Evolutionary conservation across 2,113 vertebrate species (phyloP).

Genomic region (Gasterosteus nipponicus): DNA sequence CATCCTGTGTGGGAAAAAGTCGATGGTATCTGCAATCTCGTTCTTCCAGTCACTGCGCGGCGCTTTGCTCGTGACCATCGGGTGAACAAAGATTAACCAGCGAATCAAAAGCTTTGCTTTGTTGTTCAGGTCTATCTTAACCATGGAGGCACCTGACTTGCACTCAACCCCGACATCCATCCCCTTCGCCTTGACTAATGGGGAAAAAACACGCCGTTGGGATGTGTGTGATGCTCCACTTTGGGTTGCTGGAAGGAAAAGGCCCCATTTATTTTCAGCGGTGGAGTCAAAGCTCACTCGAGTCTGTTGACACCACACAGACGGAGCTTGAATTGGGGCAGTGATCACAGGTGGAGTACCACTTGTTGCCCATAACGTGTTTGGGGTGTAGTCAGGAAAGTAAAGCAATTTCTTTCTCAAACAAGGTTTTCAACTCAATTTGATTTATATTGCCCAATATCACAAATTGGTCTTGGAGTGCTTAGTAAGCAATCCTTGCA

Average conservation of each 20-base stretch:
- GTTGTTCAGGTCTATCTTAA: constrained; percentile 19
- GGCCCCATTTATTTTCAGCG: constrained; percentile 10
- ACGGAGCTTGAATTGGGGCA: neutral
- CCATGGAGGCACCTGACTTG: constrained; percentile 16
- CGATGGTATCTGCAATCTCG: neutral
- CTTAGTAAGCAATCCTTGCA: neutral
- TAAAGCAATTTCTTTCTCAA: neutral
- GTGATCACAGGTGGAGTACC: neutral
- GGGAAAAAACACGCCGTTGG: constrained; percentile 25
- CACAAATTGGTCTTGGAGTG: neutral
- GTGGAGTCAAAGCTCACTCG: constrained; percentile 33
- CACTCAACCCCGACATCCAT: constrained; percentile 38
- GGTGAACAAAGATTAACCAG: constrained; percentile 42
- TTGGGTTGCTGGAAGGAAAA: constrained; percentile 32
- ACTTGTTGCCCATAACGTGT: neutral
- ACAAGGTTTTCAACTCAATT: neutral
- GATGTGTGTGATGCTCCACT: constrained; percentile 23
- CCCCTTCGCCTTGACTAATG: constrained; percentile 38
- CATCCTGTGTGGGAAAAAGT: constrained; percentile 1
- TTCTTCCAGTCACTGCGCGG: neutral
- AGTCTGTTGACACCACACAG: neutral
- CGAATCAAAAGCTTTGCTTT: constrained; percentile 38
- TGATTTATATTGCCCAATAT: neutral
- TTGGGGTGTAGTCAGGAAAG: neutral
- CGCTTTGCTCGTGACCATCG: constrained; percentile 18